Evolutionary conservation across 2,888 invertebrate genomes (phyloP).

Genomic region (Erebia aethiops): DNA sequence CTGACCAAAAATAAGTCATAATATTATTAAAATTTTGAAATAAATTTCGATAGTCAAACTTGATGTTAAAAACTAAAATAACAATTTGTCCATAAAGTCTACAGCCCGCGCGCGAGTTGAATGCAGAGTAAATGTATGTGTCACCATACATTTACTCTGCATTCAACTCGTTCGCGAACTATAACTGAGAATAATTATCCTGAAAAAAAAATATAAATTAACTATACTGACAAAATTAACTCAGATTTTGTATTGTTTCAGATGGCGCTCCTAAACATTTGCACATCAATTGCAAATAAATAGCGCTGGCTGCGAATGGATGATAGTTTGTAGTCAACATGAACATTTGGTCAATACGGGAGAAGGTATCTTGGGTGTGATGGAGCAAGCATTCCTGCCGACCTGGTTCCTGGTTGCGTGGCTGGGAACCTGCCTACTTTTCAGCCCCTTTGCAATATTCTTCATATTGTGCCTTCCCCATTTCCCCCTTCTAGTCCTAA

Average conservation of each 20-base stretch:
- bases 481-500: constrained; percentile 85
- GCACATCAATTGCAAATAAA: constrained; percentile 53
- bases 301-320: constrained; percentile 41
- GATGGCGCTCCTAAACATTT: constrained; percentile 77
- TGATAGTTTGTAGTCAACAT: constrained; percentile 48
- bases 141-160: too few relatives aligned
- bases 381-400: constrained; percentile 74
- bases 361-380: constrained; percentile 54
- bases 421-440: constrained; percentile 84
- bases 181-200: too few relatives aligned
- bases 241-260: constrained; percentile 55
- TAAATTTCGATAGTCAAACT: too few relatives aligned
- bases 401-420: constrained; percentile 85
- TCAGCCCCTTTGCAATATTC: constrained; percentile 86
- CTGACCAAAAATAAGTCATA: too few relatives aligned
- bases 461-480: constrained; percentile 87
- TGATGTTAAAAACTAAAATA: too few relatives aligned
- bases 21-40: too few relatives aligned
- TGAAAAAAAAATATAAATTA: too few relatives aligned
- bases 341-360: constrained; percentile 54
- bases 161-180: too few relatives aligned
- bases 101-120: too few relatives aligned
- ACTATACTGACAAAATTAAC: too few relatives aligned
- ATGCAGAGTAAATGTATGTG: too few relatives aligned
- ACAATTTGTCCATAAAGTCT: too few relatives aligned